phyloP scores from a whole-genome alignment of 2,888 invertebrate genomes.

The Synanthedon myopaeformis region DNA sequence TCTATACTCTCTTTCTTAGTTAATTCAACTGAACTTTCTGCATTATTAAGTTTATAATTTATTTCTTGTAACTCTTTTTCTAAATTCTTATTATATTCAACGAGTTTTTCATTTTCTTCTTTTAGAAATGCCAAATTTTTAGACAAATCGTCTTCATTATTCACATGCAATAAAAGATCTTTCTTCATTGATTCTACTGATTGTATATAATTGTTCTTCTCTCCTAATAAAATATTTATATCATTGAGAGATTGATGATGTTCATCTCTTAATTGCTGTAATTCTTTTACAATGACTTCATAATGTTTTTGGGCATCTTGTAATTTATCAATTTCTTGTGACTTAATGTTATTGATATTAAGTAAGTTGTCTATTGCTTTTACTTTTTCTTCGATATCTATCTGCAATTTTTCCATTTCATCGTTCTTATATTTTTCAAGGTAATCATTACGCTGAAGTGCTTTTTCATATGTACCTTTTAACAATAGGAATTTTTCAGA shows the following conservation, averaged over 20 bases:
- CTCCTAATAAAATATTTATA: constrained; percentile 26
- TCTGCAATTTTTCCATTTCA: constrained; percentile 23
- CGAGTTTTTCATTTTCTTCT: constrained; percentile 13
- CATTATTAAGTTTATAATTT: constrained; percentile 22
- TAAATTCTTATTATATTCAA: constrained; percentile 24
- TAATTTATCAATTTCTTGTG: constrained; percentile 34
- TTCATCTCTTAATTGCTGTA: constrained; percentile 28
- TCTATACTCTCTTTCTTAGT: constrained; percentile 30
- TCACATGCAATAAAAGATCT: constrained; percentile 31
- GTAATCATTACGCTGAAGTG: constrained; percentile 30
- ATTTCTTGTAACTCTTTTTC: constrained; percentile 27
- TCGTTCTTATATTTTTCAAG: constrained; percentile 36
- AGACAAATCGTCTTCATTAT: constrained; percentile 20
- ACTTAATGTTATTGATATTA: constrained; percentile 31
- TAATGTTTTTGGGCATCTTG: constrained; percentile 22
- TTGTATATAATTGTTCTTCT: constrained; percentile 28
- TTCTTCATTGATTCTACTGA: constrained; percentile 27
- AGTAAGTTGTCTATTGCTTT: constrained; percentile 34
- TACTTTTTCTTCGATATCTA: constrained; percentile 30
- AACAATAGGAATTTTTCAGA: not conserved
- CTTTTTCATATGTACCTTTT: constrained; percentile 42
- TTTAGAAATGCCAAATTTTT: not conserved
- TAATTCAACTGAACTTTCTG: constrained; percentile 20
- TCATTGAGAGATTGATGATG: constrained; percentile 21
- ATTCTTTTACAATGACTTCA: constrained; percentile 28